Percentiles rank a stretch among this genome's conserved stretches.
Evolutionary conservation across 2,888 invertebrate genomes (phyloP).

Genomic region (Phragmatobia fuliginosa): DNA sequence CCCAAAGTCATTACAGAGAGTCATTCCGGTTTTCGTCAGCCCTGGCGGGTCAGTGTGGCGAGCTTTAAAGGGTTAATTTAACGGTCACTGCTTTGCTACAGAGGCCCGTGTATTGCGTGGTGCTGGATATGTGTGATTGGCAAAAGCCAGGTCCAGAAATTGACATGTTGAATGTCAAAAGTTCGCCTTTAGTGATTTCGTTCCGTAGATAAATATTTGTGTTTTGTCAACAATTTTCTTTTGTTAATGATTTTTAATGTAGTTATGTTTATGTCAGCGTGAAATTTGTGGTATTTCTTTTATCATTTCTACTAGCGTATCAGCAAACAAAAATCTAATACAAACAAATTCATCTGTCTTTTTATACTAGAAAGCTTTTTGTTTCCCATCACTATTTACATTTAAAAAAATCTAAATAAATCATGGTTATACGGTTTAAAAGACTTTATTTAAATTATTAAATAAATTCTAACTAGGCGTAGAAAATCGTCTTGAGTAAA

Average conservation of each 20-base stretch:
- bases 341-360: neutral
- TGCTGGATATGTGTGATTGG: slow-evolving; percentile 35
- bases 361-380: neutral
- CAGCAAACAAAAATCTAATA: too few relatives aligned
- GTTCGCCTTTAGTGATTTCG: neutral
- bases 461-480: too few relatives aligned
- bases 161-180: neutral
- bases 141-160: slow-evolving; percentile 4
- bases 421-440: too few relatives aligned
- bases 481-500: too few relatives aligned
- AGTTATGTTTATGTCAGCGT: too few relatives aligned
- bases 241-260: neutral
- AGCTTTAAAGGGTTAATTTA: slow-evolving; percentile 75
- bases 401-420: neutral
- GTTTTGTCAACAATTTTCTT: neutral
- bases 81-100: slow-evolving; percentile 63
- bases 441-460: too few relatives aligned
- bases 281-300: too few relatives aligned
- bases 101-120: slow-evolving; percentile 40
- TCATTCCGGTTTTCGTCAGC: slow-evolving; percentile 47
- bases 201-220: neutral
- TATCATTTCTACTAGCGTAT: too few relatives aligned
- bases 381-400: neutral
- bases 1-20: slow-evolving; percentile 47
- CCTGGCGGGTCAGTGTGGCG: slow-evolving; percentile 60